Evolutionary conservation across 2,888 invertebrate species (phyloP), one percentile per base, ranked within the genome.

Genomic region (Acrobasis suavella): DNA sequence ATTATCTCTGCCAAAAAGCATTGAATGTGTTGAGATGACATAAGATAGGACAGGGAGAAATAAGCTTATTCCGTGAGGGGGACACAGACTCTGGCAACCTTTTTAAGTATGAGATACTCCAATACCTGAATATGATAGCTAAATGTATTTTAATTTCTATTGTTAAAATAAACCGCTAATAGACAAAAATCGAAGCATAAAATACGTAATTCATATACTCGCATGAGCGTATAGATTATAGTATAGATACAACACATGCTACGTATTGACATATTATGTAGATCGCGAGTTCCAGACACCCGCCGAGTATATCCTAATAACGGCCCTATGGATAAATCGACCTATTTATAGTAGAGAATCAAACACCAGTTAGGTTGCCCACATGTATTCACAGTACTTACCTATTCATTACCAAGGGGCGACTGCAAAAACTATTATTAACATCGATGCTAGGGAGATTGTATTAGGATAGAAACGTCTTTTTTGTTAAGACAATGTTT

Each of bases 311-410:
- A 80, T 82, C 79, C 79, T 81, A 76, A 75, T 76, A 80, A 72
- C 80, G 76, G 78, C 75, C 81, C 78, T 76, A 76, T 80, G 81
- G 77, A 83, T 86, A 84, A 59, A 83, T 82, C 74, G 74, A 59
- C 74, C 83, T 90, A 90, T 87, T 86, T 82, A 86, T 90, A 89
- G 87, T 80, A 76, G 78, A 81, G 75, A 85, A 87, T 85, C 81
- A 84, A 83, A 85, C 84, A 82, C 82, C 80, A 79, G 83, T 78
- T 80, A 77, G 80, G 32, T 32, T 32, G 32, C 80, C 82, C 81
- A 80, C 82, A 84, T 82, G 82, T 79, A 78, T 70, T 42, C 42
- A 22, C n/a, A 22, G 22, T 22, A 7, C 6, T 9, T 7, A 39
- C 9, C n/a, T n/a, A n/a, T 46, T 74, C 80, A 80, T 80, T 80